Percentiles rank a stretch among this genome's conserved stretches.
These are phyloP conservation scores for Oreotragus oreotragus DNA, from an alignment of 2,113 vertebrate genomes.

Conservation along the genomic window DNA sequence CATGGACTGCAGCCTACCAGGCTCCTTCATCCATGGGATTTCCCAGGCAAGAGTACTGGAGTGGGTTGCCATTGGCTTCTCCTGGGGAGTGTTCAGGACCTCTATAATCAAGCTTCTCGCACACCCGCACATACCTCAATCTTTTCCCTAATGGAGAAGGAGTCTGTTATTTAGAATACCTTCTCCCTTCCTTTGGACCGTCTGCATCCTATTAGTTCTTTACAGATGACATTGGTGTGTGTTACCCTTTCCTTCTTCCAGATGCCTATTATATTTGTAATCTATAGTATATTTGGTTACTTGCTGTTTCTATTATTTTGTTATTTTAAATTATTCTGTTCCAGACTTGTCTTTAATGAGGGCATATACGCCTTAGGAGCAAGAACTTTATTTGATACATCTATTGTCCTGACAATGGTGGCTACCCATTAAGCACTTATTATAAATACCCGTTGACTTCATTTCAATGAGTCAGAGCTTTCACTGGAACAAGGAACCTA, in stretches of 20 bases:
- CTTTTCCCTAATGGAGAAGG: neutral
- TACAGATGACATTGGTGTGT: neutral
- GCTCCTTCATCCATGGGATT: too few relatives aligned
- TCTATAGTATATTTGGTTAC: neutral
- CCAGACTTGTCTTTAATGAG: neutral
- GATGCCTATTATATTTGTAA: neutral
- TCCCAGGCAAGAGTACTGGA: too few relatives aligned
- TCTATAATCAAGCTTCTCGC: neutral
- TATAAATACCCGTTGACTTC: neutral
- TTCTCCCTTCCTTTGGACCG: neutral
- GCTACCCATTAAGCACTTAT: neutral
- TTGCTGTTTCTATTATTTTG: neutral
- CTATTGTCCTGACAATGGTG: neutral
- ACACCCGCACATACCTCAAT: neutral
- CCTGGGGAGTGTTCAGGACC: neutral
- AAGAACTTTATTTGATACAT: neutral
- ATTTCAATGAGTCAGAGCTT: conserved; percentile 2
- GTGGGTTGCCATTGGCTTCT: too few relatives aligned
- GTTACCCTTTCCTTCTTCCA: neutral
- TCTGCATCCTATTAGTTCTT: neutral
- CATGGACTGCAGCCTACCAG: too few relatives aligned
- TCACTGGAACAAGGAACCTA: neutral
- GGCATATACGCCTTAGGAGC: neutral
- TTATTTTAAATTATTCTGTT: neutral
- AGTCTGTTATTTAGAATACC: neutral